Evolutionary conservation across 2,113 vertebrate genomes (phyloP).

Genomic region (Porphyrio hochstetteri): DNA sequence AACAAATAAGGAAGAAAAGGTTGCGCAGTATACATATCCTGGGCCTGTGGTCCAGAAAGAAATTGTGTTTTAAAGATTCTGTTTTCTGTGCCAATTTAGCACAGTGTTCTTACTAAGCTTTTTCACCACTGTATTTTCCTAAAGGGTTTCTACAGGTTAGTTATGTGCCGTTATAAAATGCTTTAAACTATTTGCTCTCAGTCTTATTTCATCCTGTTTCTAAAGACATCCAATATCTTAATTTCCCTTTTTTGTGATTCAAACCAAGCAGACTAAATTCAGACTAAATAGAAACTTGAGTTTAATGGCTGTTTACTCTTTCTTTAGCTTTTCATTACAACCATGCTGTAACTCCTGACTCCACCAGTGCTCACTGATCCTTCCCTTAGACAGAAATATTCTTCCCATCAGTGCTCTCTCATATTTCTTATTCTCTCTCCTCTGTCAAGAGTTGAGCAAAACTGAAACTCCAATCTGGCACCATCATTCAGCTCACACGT

Average conservation of each 20-base stretch:
- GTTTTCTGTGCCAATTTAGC: neutral
- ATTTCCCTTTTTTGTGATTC: neutral
- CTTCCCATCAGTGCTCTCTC: neutral
- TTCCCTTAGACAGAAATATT: neutral
- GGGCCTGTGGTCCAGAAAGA: neutral
- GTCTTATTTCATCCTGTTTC: neutral
- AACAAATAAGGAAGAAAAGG: neutral
- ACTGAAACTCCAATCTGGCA: neutral
- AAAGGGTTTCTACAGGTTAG: neutral
- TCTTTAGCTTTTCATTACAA: neutral
- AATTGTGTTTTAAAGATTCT: neutral
- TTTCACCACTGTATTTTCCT: neutral
- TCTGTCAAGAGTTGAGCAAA: neutral
- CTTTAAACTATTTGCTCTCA: neutral
- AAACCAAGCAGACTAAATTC: neutral
- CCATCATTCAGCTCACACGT: neutral
- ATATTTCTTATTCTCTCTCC: neutral
- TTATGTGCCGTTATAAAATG: neutral
- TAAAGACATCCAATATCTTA: neutral
- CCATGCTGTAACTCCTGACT: neutral
- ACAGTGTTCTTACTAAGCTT: neutral
- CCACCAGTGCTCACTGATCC: neutral
- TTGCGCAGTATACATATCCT: neutral
- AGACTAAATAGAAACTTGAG: neutral
- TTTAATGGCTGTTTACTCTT: neutral